Percentiles rank a stretch among this genome's conserved stretches.
phyloP scores from a whole-genome alignment of 2,113 vertebrate species.

The Pleuronectes platessa region DNA sequence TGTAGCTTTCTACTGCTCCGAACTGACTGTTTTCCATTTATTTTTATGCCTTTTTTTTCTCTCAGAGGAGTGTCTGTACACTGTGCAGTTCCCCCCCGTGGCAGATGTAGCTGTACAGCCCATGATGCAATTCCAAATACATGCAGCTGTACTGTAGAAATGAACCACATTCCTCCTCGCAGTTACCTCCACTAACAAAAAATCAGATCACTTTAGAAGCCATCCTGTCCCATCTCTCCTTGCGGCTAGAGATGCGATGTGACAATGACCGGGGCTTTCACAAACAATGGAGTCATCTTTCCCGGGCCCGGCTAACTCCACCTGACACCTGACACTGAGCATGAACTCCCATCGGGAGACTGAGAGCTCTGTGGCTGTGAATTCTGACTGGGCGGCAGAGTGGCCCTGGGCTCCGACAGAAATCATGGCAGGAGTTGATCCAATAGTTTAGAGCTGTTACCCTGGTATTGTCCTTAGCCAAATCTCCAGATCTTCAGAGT shows the following conservation, averaged over 20 bases:
- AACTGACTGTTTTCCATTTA: neutral
- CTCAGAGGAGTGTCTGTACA: neutral
- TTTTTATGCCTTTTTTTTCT: neutral
- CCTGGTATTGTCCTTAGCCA: constrained; percentile 35
- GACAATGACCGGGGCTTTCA: constrained; percentile 75
- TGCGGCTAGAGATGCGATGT: constrained; percentile 64
- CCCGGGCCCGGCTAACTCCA: constrained; percentile 61
- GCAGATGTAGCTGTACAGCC: neutral
- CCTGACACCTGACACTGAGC: constrained; percentile 80
- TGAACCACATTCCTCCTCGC: constrained; percentile 33
- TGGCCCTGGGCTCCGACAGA: constrained; percentile 45
- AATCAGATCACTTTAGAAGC: constrained; percentile 67
- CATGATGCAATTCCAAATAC: constrained; percentile 17
- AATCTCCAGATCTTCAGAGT: constrained; percentile 16
- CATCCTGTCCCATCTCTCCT: constrained; percentile 67
- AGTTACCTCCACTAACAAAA: constrained; percentile 53
- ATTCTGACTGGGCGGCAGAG: constrained; percentile 46
- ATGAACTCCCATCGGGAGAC: constrained; percentile 68
- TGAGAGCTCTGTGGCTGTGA: constrained; percentile 57
- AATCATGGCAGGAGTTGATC: constrained; percentile 43
- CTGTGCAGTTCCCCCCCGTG: constrained; percentile 6
- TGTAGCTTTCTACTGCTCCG: neutral
- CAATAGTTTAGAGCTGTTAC: constrained; percentile 45
- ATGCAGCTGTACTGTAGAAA: constrained; percentile 25
- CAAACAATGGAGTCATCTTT: constrained; percentile 69